Conservation (phyloP, 1,140 invertebrate species). For the Eueides isabella region DNA sequence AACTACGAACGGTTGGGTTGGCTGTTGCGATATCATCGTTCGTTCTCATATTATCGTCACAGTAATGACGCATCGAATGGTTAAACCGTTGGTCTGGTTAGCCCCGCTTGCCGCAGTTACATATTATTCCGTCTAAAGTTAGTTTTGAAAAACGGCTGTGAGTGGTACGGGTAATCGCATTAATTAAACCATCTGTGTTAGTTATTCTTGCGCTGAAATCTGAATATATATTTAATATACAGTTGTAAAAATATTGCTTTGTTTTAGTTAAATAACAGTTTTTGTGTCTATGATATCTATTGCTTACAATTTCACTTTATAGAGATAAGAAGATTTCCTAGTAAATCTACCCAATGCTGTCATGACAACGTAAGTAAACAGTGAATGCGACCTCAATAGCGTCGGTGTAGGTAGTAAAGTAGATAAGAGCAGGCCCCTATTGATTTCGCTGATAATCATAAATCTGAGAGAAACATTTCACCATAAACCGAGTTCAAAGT, state of each 20-base stretch:
- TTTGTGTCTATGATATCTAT: not conserved
- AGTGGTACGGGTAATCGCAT: slow-evolving; percentile 48
- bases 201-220: slow-evolving; percentile 19
- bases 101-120: slow-evolving; percentile 46
- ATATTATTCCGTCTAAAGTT: not conserved
- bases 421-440: slow-evolving; percentile 54
- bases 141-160: slow-evolving; percentile 55
- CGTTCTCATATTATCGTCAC: slow-evolving; percentile 61
- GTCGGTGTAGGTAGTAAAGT: slow-evolving; percentile 44
- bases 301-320: not conserved
- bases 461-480: slow-evolving; percentile 66
- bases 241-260: not conserved
- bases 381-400: slow-evolving; percentile 48
- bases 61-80: slow-evolving; percentile 65
- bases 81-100: slow-evolving; percentile 66
- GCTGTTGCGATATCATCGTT: slow-evolving; percentile 53
- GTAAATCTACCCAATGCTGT: slow-evolving; percentile 32
- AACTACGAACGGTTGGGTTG: slow-evolving; percentile 60
- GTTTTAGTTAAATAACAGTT: not conserved
- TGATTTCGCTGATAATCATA: slow-evolving; percentile 64
- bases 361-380: slow-evolving; percentile 43
- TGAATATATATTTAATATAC: not conserved
- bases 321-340: slow-evolving; percentile 2
- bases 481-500: slow-evolving; percentile 76
- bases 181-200: not conserved